Evolutionary conservation across 2,888 invertebrate species (phyloP).

Genomic region (Exephanes ischioxanthus): DNA sequence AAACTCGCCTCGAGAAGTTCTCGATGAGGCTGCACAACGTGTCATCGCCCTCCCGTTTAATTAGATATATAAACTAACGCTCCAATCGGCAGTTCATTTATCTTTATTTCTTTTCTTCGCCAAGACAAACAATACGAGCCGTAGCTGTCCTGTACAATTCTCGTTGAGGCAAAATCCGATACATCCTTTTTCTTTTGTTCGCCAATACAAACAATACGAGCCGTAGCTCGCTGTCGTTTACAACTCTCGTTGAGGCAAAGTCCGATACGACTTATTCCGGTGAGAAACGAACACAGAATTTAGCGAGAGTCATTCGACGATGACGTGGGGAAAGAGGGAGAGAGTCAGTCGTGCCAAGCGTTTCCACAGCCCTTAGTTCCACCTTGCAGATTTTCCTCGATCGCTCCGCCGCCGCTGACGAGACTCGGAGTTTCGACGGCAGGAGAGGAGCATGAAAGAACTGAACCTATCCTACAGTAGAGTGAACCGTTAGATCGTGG

Average conservation of each 20-base stretch:
- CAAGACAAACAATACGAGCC: constrained; percentile 7
- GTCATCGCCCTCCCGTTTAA: constrained; percentile 37
- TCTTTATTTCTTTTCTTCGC: constrained; percentile 9
- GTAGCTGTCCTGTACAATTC: not conserved
- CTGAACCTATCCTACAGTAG: constrained; percentile 62
- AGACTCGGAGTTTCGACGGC: constrained; percentile 27
- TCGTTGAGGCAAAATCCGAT: constrained; percentile 17
- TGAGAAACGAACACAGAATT: constrained; percentile 65
- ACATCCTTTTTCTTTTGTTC: constrained; percentile 25
- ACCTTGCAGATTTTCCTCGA: constrained; percentile 65
- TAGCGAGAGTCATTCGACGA: constrained; percentile 22
- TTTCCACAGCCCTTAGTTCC: constrained; percentile 66
- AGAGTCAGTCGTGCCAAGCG: constrained; percentile 65
- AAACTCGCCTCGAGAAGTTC: constrained; percentile 3
- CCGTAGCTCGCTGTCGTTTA: not conserved
- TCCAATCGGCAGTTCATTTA: constrained; percentile 20
- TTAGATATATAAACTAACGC: constrained; percentile 16
- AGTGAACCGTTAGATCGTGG: constrained; percentile 69
- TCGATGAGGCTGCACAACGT: constrained; percentile 34
- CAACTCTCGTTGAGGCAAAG: constrained; percentile 6
- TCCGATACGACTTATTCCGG: constrained; percentile 72
- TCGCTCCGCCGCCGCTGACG: constrained; percentile 35
- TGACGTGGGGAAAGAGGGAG: not conserved
- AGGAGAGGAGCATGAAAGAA: constrained; percentile 56
- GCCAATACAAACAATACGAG: constrained; percentile 13